Conservation (phyloP, 2,888 invertebrate genomes). For the Brenthis daphne region DNA sequence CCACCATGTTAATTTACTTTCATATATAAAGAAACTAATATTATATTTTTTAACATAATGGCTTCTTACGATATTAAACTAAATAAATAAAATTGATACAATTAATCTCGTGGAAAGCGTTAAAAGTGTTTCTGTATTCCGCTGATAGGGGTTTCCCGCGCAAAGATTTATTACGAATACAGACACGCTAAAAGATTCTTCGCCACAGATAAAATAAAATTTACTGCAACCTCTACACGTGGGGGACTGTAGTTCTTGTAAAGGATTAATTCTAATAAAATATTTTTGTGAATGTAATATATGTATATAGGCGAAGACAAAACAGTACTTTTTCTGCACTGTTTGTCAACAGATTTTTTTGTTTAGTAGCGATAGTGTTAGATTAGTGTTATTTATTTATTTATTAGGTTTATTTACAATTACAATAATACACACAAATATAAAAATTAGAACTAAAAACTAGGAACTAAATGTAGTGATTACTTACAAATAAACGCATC, state of each 20-base stretch:
- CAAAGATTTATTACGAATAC: slow-evolving; percentile 46
- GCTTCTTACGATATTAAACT: neutral
- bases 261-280: slow-evolving; percentile 3
- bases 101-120: slow-evolving; percentile 53
- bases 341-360: neutral
- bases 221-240: slow-evolving; percentile 30
- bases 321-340: neutral
- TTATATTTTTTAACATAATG: slow-evolving; percentile 5
- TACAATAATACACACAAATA: no score
- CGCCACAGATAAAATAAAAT: slow-evolving; percentile 40
- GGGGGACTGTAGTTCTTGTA: neutral
- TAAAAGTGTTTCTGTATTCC: slow-evolving; percentile 68
- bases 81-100: slow-evolving; percentile 21
- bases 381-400: no score
- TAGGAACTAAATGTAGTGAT: no score
- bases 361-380: neutral
- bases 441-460: no score
- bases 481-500: no score
- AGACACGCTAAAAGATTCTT: slow-evolving; percentile 50
- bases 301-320: no score
- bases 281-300: neutral
- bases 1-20: neutral
- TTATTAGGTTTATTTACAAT: no score
- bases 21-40: neutral
- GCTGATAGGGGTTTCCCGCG: slow-evolving; percentile 53